Evolutionary conservation across 1,140 invertebrate species (phyloP).

Genomic region (Uloborus diversus): DNA sequence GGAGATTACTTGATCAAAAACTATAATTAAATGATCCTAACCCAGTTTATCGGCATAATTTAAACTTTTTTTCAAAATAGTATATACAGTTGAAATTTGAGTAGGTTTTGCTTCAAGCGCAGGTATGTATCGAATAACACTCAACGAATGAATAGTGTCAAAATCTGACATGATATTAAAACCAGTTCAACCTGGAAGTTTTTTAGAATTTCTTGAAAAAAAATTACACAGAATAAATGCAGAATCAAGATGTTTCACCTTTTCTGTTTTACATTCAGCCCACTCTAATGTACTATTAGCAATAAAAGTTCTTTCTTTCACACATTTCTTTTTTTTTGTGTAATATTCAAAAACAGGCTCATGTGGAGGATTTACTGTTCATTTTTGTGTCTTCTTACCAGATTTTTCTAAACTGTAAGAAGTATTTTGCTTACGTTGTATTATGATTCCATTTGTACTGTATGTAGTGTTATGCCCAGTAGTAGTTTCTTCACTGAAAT

Average conservation of each 20-base stretch:
- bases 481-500: constrained; percentile 59
- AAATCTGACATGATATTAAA: constrained; percentile 6
- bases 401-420: not conserved
- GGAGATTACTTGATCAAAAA: constrained; percentile 53
- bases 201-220: not conserved
- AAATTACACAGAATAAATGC: constrained; percentile 14
- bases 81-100: too few relatives aligned
- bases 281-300: not conserved
- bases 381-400: not conserved
- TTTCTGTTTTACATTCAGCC: not conserved
- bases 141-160: not conserved
- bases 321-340: not conserved
- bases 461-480: constrained; percentile 60
- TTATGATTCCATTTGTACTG: constrained; percentile 59
- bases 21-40: too few relatives aligned
- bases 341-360: not conserved
- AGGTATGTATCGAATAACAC: not conserved
- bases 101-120: too few relatives aligned
- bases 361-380: not conserved
- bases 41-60: too few relatives aligned
- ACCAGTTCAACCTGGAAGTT: constrained; percentile 17
- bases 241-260: not conserved
- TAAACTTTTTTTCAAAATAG: too few relatives aligned
- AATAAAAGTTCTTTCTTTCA: not conserved
- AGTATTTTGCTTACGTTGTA: constrained; percentile 37